Conservation (phyloP, 2,113 vertebrate genomes). For the Rhea americana region DNA sequence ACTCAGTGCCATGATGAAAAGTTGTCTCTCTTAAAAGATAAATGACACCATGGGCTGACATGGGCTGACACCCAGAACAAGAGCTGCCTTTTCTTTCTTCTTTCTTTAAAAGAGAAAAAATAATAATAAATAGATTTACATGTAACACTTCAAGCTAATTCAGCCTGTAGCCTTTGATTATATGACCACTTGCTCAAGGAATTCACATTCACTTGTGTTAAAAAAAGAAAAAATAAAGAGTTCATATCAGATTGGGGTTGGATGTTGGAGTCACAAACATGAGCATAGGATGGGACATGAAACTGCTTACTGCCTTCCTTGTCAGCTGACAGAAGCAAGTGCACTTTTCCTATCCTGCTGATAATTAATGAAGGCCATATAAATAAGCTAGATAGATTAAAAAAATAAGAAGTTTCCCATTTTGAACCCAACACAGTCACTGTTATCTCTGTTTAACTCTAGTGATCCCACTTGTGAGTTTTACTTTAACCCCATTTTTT, state of each 20-base stretch:
- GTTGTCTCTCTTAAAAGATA: neutral
- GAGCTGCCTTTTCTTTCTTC: neutral
- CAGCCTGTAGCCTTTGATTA: neutral
- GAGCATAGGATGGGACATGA: neutral
- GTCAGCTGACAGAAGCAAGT: neutral
- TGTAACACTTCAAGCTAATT: neutral
- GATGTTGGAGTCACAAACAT: neutral
- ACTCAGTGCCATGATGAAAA: neutral
- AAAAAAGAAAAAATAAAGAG: neutral
- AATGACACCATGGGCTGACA: neutral
- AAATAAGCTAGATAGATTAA: neutral
- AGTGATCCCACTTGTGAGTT: neutral
- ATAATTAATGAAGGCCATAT: neutral
- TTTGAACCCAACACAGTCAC: neutral
- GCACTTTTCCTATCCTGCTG: neutral
- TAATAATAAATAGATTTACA: neutral
- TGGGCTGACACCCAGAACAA: neutral
- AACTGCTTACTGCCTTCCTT: neutral
- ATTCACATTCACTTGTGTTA: neutral
- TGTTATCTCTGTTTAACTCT: neutral
- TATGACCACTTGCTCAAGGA: neutral
- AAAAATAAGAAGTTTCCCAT: neutral
- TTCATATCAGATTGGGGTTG: neutral
- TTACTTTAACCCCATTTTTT: neutral
- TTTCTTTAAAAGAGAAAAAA: neutral